Conservation (phyloP, 35 echinoderm and acorn worm genomes). For the Holothuria glaberrima region DNA sequence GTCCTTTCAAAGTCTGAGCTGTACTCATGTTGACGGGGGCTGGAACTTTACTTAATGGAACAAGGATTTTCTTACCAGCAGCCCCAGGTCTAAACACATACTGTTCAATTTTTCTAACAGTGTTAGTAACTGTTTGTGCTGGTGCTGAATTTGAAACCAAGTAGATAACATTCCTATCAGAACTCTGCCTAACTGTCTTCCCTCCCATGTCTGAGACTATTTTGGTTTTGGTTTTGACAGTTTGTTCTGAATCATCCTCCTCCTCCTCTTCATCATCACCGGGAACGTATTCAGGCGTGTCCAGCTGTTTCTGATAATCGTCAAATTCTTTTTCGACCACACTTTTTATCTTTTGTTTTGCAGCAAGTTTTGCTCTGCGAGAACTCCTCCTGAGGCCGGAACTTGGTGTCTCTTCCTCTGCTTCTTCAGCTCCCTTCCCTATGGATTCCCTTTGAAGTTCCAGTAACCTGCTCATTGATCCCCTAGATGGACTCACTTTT, state of each 20-base stretch:
- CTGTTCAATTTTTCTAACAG: constrained; percentile 17
- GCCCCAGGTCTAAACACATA: constrained; percentile 16
- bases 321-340: constrained; percentile 52
- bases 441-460: constrained; percentile 36
- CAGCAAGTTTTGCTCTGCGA: constrained; percentile 46
- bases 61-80: constrained; percentile 24
- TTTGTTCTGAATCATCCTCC: not conserved
- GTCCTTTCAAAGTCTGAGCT: not conserved
- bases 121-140: not conserved
- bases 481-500: not conserved
- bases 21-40: too few relatives aligned
- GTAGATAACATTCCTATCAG: constrained; percentile 2
- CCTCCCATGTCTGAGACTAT: not conserved
- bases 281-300: constrained; percentile 20
- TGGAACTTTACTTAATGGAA: not conserved
- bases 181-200: not conserved
- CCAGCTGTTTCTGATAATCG: constrained; percentile 26
- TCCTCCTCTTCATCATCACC: constrained; percentile 29
- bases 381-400: constrained; percentile 32
- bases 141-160: not conserved
- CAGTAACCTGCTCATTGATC: constrained; percentile 28
- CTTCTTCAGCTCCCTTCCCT: constrained; percentile 15
- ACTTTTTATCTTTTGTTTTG: constrained; percentile 52
- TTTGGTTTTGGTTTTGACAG: not conserved
- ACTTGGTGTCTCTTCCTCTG: not conserved